Evolutionary conservation across 64 coral and sea anemone species (phyloP).

Genomic region (Hydrozoanthus tunicans): DNA sequence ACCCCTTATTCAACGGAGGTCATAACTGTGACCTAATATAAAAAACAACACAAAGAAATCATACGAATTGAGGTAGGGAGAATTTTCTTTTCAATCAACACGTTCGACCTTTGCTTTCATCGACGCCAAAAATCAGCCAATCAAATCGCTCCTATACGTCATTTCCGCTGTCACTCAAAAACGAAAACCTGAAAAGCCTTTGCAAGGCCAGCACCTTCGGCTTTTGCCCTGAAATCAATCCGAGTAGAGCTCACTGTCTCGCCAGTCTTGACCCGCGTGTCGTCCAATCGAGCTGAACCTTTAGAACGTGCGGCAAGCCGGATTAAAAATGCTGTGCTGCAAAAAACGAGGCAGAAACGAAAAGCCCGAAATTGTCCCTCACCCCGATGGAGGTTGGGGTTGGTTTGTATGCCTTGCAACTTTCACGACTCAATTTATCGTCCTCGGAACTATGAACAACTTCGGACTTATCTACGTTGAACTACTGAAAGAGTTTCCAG

Average conservation of each 20-base stretch:
- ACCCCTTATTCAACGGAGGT: neutral
- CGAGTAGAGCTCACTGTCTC: neutral
- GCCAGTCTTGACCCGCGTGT: neutral
- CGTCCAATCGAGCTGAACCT: too few species aligned
- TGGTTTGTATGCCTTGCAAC: slow-evolving; percentile 96
- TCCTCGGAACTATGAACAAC: slow-evolving; percentile 97
- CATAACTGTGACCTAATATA: neutral
- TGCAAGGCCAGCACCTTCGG: neutral
- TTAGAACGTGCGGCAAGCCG: neutral
- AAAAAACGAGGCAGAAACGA: slow-evolving; percentile 71
- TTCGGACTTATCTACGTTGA: slow-evolving; percentile 96
- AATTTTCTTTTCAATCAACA: slow-evolving; percentile 52
- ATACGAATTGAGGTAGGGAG: slow-evolving; percentile 19
- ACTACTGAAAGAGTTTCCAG: slow-evolving; percentile 71
- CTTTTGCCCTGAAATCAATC: neutral
- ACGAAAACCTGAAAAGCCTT: neutral
- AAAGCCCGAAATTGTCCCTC: slow-evolving; percentile 71
- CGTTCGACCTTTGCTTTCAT: slow-evolving; percentile 1
- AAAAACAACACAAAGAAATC: slow-evolving; percentile 44
- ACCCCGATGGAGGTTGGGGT: slow-evolving; percentile 97
- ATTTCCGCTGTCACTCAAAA: slow-evolving; percentile 33
- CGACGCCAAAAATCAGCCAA: neutral
- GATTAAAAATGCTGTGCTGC: slow-evolving; percentile 60
- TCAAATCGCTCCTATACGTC: slow-evolving; percentile 30
- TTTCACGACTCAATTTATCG: slow-evolving; percentile 91